A percentile compares a stretch with the other conserved stretches of the same genome.
These are phyloP conservation scores for Bellardia pandia DNA, from an alignment of 2,888 invertebrate genomes.

Conservation along the genomic window DNA sequence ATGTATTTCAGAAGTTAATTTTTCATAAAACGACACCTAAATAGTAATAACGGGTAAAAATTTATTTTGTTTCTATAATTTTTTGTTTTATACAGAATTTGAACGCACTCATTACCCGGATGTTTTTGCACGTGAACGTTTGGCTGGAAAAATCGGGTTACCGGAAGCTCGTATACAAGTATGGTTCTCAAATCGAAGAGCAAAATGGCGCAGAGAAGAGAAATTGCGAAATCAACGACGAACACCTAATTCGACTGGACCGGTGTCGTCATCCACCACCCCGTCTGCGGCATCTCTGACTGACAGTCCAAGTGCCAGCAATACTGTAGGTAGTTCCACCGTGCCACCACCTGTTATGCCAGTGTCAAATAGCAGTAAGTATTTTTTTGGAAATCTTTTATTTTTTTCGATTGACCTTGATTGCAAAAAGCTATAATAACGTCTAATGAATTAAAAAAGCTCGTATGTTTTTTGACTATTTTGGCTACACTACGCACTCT, in stretches of 20 bases:
- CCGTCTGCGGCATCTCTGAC: conserved; percentile 75
- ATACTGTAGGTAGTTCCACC: conserved; percentile 52
- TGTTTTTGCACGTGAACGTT: conserved; percentile 95
- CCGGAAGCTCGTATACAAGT: conserved; percentile 98
- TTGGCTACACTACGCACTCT: conserved; percentile 69
- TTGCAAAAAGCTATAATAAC: conserved; percentile 31
- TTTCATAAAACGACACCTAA: too few relatives aligned
- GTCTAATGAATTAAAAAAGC: conserved; percentile 71
- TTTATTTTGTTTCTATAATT: too few relatives aligned
- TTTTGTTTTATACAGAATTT: conserved; percentile 87
- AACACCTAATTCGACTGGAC: conserved; percentile 72
- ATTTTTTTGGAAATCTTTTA: conserved; percentile 28
- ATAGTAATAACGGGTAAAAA: too few relatives aligned
- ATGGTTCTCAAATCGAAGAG: conserved; percentile 94
- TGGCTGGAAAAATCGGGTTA: conserved; percentile 95
- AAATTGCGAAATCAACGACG: conserved; percentile 97
- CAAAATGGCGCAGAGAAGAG: conserved; percentile 99
- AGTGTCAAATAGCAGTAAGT: conserved; percentile 76
- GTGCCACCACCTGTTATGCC: conserved; percentile 65
- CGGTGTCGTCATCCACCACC: conserved; percentile 73
- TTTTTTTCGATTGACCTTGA: background rate
- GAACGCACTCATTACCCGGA: conserved; percentile 98
- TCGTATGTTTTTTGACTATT: conserved; percentile 74
- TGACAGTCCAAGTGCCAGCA: conserved; percentile 78
- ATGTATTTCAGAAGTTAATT: too few relatives aligned